phyloP scores from a whole-genome alignment of 2,797 vertebrate genomes.

The Ibycter americanus region DNA sequence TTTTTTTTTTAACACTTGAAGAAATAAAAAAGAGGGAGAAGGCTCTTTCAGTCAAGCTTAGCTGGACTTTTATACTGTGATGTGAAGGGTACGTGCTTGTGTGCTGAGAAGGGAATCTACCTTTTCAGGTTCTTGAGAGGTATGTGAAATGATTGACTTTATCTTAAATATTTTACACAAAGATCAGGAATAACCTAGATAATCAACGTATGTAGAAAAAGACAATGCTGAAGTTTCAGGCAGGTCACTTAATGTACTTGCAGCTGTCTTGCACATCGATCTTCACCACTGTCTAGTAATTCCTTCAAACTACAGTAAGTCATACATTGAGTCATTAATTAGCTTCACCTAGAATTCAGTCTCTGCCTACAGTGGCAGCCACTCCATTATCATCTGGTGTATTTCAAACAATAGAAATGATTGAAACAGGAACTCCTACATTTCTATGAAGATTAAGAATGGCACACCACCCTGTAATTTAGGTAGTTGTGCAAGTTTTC shows the following conservation, averaged over 20 bases:
- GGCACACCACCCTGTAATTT: constrained; percentile 70
- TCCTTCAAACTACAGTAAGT: background rate
- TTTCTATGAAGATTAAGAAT: constrained; percentile 63
- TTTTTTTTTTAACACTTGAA: background rate
- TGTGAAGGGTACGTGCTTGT: background rate
- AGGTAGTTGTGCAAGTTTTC: constrained; percentile 41
- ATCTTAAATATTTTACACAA: background rate
- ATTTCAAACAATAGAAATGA: constrained; percentile 61
- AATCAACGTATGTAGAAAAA: background rate
- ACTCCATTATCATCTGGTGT: constrained; percentile 43
- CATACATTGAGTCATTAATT: constrained; percentile 11
- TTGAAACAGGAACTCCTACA: constrained; percentile 72
- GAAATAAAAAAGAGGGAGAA: background rate
- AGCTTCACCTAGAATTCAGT: constrained; percentile 7
- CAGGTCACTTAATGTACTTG: background rate
- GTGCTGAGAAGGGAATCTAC: background rate
- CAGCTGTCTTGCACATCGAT: background rate
- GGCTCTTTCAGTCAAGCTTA: background rate
- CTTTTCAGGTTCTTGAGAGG: background rate
- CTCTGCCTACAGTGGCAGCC: constrained; percentile 48
- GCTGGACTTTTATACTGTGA: background rate
- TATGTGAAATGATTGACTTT: background rate
- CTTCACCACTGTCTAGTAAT: background rate
- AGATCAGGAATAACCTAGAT: background rate
- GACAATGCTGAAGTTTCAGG: background rate